These are phyloP conservation scores for Listronotus bonariensis DNA, from an alignment of 1,140 invertebrate genomes.

Conservation along the genomic window DNA sequence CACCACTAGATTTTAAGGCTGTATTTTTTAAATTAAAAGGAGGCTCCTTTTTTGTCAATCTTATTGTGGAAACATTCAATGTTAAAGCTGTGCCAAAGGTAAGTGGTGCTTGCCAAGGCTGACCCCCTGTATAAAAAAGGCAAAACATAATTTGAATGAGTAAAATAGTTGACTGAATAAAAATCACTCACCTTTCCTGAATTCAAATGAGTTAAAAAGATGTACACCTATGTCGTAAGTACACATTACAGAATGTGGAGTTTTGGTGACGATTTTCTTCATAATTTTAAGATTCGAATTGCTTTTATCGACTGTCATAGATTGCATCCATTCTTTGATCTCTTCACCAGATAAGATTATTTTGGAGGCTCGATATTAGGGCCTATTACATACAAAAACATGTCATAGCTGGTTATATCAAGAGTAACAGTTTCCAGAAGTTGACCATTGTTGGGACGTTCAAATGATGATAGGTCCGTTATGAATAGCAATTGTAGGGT, in stretches of 20 bases:
- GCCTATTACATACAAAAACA: conserved; percentile 41
- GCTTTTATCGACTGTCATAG: conserved; percentile 9
- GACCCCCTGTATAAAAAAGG: conserved; percentile 14
- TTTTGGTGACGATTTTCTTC: conserved; percentile 30
- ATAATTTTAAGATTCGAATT: conserved; percentile 16
- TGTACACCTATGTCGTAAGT: conserved; percentile 34
- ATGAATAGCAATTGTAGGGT: conserved; percentile 36
- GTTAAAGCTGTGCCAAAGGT: conserved; percentile 25
- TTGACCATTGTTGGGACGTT: not conserved
- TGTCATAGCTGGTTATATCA: conserved; percentile 23
- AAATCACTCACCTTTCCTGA: conserved; percentile 11
- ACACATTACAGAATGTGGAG: conserved; percentile 32
- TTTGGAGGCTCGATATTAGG: conserved; percentile 30
- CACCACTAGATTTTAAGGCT: not conserved
- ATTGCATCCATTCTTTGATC: conserved; percentile 35
- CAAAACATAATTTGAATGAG: not conserved
- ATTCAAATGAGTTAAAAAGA: conserved; percentile 34
- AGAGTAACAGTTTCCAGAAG: conserved; percentile 12
- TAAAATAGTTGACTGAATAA: no score
- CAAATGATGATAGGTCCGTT: conserved; percentile 22
- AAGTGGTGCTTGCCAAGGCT: conserved; percentile 39
- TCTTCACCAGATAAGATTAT: conserved; percentile 20
- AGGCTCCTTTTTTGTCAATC: conserved; percentile 20
- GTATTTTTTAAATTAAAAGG: conserved; percentile 28
- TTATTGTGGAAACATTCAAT: conserved; percentile 33